Base-by-base conservation (phyloP, 2,888 invertebrate genomes). In the Monoplex corrugatus region DNA sequence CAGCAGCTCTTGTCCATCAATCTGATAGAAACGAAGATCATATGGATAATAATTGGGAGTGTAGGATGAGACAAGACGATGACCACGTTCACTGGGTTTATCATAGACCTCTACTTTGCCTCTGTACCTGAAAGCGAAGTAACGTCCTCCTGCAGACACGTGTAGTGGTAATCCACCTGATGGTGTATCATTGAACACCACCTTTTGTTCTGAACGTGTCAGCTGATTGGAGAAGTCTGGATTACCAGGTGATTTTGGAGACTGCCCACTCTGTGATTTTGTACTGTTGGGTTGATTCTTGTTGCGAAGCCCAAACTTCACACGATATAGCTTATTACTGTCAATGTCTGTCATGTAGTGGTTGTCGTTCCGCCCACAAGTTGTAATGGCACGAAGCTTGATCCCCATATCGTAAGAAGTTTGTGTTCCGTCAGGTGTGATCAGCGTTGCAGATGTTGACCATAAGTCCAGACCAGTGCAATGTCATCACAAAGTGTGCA, bases 1-100 rank as follows among this genome's bases (percentile, higher is more conserved):
- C 86, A 86, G 86, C 86, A 68, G 23, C 43, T 86, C 86, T 40
- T 44, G 8, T 6, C 86, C 86, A 32, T 72, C 72, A 40, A 86
- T 16, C n/a, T 16, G 16, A n/a, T 43, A 86, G 86, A 86, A 86
- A 43, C 86, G 28, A 8, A 35, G 72, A 40, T 72, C 72, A 5
- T 32, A 3, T 32, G 44, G 0, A 2, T 0, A 1, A 16, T 80
- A 19, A 1, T 40, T 40, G 40, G 40, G 40, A 40, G 32, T 0
- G 23, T 80, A 80, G 40, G 40, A 40, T 2, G 40, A 40, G 8
- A 72, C 16, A 16, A 80, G 6, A 43, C 28, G 0, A 6, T 40
- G 8, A 32, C 43, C 0, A 43, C 32, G 5, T 80, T 40, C 23
- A 19, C 16, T 23, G 43, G 28, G 19, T 43, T 16, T 23, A 23